Percentiles rank a stretch among this genome's conserved stretches.
Evolutionary conservation across 2,797 vertebrate species (phyloP).

Genomic region (Muscicapa striata): DNA sequence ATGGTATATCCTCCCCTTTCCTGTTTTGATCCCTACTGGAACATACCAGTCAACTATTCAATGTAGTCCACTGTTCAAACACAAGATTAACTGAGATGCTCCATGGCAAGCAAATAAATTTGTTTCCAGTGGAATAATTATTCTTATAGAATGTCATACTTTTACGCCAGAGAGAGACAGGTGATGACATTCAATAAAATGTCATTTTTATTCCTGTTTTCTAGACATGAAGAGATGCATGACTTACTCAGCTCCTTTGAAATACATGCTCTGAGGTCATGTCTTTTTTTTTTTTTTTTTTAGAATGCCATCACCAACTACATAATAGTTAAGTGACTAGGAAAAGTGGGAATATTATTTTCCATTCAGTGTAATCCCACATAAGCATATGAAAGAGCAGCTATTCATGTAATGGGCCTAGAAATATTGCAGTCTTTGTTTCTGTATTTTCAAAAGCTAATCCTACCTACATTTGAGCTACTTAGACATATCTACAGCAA

Average conservation of each 20-base stretch:
- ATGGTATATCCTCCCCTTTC: slow-evolving; percentile 48
- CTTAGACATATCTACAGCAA: background rate
- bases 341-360: slow-evolving; percentile 41
- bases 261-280: slow-evolving; percentile 59
- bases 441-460: slow-evolving; percentile 43
- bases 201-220: slow-evolving; percentile 65
- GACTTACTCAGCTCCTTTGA: slow-evolving; percentile 53
- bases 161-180: slow-evolving; percentile 61
- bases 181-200: slow-evolving; percentile 71
- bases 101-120: slow-evolving; percentile 70
- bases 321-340: slow-evolving; percentile 36
- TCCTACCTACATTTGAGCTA: slow-evolving; percentile 1
- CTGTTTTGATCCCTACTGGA: slow-evolving; percentile 35
- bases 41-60: slow-evolving; percentile 45
- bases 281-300: slow-evolving; percentile 8
- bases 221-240: slow-evolving; percentile 57
- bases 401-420: background rate
- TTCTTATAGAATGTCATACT: slow-evolving; percentile 67
- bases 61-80: slow-evolving; percentile 36
- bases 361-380: slow-evolving; percentile 30
- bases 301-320: slow-evolving; percentile 32
- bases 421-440: slow-evolving; percentile 33
- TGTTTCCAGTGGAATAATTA: slow-evolving; percentile 71
- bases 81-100: slow-evolving; percentile 60
- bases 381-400: slow-evolving; percentile 13